Evolutionary conservation across 2,888 invertebrate species (phyloP).

Genomic region (Chrysomela aeneicollis): DNA sequence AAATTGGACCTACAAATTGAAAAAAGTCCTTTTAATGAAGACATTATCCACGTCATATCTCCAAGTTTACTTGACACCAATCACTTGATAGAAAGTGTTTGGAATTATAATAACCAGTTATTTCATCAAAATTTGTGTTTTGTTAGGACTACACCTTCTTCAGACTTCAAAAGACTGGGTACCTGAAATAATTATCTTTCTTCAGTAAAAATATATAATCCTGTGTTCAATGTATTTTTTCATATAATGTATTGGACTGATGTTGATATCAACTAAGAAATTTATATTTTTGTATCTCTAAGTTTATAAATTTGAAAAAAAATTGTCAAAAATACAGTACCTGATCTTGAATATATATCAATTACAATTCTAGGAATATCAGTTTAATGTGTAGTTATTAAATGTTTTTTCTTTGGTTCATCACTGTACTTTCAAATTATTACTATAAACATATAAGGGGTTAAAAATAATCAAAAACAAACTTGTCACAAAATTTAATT

Average conservation of each 20-base stretch:
- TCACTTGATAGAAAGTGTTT: constrained; percentile 31
- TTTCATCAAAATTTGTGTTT: constrained; percentile 30
- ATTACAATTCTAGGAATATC: no score
- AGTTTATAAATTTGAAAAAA: no score
- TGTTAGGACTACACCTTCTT: constrained; percentile 12
- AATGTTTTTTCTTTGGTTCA: no score
- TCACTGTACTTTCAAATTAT: no score
- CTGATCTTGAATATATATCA: no score
- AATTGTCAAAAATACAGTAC: no score
- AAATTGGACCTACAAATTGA: constrained; percentile 8
- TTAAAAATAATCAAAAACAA: constrained; percentile 15
- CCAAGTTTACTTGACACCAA: constrained; percentile 36
- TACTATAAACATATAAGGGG: background rate
- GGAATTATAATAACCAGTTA: constrained; percentile 45
- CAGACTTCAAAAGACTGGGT: background rate
- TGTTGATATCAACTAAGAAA: no score
- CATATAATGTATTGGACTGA: background rate
- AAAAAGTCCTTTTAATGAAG: constrained; percentile 32
- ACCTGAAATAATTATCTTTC: background rate
- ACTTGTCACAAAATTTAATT: constrained; percentile 37
- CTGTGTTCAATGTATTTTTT: background rate
- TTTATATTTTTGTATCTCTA: background rate
- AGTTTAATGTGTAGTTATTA: no score
- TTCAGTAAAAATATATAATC: no score
- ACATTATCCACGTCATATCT: constrained; percentile 46